Evolutionary conservation across 1,140 invertebrate genomes (phyloP).

Genomic region (Drosophila melanogaster): DNA sequence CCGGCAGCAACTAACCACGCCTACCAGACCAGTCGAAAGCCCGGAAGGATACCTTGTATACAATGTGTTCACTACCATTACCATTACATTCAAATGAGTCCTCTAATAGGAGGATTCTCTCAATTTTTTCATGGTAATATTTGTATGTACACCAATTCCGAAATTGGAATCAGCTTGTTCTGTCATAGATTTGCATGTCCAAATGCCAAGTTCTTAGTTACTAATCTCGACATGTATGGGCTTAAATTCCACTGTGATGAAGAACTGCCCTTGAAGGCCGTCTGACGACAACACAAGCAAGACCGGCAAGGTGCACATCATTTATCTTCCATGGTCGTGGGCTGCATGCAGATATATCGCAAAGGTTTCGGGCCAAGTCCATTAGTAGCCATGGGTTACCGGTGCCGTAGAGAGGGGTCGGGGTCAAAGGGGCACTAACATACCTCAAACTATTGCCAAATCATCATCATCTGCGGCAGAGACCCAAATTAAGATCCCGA

Average conservation of each 20-base stretch:
- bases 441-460: slow-evolving; percentile 12
- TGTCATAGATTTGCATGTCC: not conserved
- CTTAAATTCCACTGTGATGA: too few relatives aligned
- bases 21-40: too few relatives aligned
- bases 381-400: not conserved
- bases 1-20: not conserved
- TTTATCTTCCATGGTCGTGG: not conserved
- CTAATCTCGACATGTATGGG: too few relatives aligned
- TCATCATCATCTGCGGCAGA: slow-evolving; percentile 6
- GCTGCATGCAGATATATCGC: slow-evolving; percentile 1
- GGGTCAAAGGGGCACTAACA: not conserved
- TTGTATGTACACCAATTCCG: too few relatives aligned
- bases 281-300: not conserved
- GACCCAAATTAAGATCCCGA: slow-evolving; percentile 33
- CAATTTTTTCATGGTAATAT: too few relatives aligned
- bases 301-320: slow-evolving; percentile 2
- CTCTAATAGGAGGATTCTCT: not conserved
- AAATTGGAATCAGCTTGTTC: too few relatives aligned
- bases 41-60: too few relatives aligned
- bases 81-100: too few relatives aligned
- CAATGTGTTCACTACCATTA: too few relatives aligned
- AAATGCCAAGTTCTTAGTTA: not conserved
- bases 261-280: slow-evolving; percentile 1
- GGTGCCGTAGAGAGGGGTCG: not conserved
- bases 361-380: slow-evolving; percentile 7